A percentile compares a stretch with the other conserved stretches of the same genome.
Evolutionary conservation across 2,113 vertebrate genomes (phyloP).

Genomic region (Pardalotus punctatus): DNA sequence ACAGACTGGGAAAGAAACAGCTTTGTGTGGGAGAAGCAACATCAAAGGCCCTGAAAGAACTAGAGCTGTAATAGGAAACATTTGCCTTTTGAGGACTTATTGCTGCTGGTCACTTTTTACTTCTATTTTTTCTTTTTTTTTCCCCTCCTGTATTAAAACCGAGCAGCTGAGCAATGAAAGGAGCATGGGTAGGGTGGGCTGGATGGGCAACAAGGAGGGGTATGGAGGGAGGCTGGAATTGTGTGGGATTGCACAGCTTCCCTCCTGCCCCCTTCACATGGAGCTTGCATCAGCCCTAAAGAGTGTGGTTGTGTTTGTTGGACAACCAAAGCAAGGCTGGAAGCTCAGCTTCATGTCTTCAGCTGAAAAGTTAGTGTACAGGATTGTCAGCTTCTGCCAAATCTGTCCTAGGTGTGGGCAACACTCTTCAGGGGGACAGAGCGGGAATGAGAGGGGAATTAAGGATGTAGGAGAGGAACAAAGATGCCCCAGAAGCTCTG

Average conservation of each 20-base stretch:
- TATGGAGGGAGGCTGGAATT: neutral
- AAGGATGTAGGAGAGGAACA: neutral
- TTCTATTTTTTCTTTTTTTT: neutral
- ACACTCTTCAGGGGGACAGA: neutral
- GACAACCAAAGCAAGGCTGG: neutral
- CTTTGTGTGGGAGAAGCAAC: conserved; percentile 2
- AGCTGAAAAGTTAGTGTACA: accelerated
- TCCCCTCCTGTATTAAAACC: neutral
- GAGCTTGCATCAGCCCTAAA: neutral
- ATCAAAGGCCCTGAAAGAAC: conserved; percentile 15
- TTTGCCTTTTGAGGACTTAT: neutral
- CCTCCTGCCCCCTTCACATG: neutral
- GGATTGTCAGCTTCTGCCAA: neutral
- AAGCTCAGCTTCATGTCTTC: neutral
- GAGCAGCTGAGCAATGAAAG: accelerated
- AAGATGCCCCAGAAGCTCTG: neutral
- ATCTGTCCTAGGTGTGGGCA: accelerated
- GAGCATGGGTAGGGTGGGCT: neutral
- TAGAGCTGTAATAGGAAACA: conserved; percentile 11
- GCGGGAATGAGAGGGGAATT: too few relatives aligned
- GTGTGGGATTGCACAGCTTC: neutral
- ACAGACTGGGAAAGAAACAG: conserved; percentile 15
- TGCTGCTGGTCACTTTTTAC: neutral
- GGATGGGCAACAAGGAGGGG: neutral
- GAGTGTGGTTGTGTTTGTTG: neutral